phyloP scores from a whole-genome alignment of 2,113 vertebrate species.

The Zosterops hypoxanthus region DNA sequence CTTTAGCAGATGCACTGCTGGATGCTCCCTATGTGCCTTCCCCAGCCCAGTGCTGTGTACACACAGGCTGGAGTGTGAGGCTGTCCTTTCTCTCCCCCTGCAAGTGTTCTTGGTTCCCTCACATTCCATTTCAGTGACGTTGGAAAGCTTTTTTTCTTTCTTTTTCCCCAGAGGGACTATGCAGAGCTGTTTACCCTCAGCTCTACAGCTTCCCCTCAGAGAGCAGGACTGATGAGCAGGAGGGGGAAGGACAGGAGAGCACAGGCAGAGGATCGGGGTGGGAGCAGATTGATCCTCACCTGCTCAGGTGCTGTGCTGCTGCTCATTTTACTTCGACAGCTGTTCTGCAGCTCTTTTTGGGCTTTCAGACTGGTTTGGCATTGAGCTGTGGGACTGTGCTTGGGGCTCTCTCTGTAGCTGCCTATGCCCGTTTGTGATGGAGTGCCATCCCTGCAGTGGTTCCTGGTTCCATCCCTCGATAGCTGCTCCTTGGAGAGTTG shows the following conservation, averaged over 20 bases:
- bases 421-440: neutral
- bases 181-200: conserved; percentile 22
- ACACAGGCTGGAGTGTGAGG: neutral
- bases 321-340: rapidly evolving
- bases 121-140: conserved; percentile 28
- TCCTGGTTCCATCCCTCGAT: neutral
- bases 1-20: neutral
- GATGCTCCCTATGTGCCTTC: neutral
- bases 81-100: neutral
- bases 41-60: neutral
- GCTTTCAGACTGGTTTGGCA: neutral
- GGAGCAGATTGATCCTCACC: neutral
- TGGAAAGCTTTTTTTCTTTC: conserved; percentile 14
- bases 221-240: neutral
- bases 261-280: neutral
- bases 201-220: neutral
- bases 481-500: neutral
- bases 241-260: neutral
- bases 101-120: neutral
- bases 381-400: neutral
- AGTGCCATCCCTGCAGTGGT: neutral
- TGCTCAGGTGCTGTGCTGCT: neutral
- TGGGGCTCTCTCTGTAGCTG: neutral
- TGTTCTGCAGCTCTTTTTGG: neutral
- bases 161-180: neutral